Evolutionary conservation across 2,113 vertebrate genomes (phyloP).

Genomic region (Brienomyrus longianalis): DNA sequence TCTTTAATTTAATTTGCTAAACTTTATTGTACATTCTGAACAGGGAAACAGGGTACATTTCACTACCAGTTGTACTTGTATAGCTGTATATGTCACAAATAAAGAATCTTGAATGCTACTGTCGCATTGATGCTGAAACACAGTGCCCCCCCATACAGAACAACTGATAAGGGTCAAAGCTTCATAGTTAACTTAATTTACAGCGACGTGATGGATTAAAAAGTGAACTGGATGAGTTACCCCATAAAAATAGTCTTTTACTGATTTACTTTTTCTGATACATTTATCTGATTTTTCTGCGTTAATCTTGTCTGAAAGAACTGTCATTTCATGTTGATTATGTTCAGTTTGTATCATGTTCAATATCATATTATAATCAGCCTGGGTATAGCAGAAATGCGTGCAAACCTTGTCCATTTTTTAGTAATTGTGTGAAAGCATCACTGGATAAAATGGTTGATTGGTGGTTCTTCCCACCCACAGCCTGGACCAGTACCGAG

Average conservation of each 20-base stretch:
- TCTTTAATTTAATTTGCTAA: no score
- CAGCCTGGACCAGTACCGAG: slow-evolving; percentile 61
- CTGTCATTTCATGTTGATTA: background rate
- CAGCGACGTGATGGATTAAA: background rate
- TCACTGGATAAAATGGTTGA: background rate
- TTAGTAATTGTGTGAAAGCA: background rate
- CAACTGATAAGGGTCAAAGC: background rate
- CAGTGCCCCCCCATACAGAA: background rate
- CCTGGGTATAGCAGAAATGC: background rate
- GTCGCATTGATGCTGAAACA: background rate
- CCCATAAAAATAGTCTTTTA: background rate
- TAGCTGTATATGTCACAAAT: no score
- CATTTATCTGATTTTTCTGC: background rate
- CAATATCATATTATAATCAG: background rate
- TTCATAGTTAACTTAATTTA: background rate
- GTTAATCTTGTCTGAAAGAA: background rate
- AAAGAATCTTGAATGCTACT: background rate
- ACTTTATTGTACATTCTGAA: no score
- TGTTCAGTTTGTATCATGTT: background rate
- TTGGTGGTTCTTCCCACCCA: background rate
- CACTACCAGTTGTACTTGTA: no score
- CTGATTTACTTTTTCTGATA: background rate
- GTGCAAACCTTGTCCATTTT: background rate
- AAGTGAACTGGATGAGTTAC: background rate
- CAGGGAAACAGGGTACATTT: no score